These are phyloP conservation scores for Bufo bufo DNA, from an alignment of 2,113 vertebrate species.

Conservation along the genomic window DNA sequence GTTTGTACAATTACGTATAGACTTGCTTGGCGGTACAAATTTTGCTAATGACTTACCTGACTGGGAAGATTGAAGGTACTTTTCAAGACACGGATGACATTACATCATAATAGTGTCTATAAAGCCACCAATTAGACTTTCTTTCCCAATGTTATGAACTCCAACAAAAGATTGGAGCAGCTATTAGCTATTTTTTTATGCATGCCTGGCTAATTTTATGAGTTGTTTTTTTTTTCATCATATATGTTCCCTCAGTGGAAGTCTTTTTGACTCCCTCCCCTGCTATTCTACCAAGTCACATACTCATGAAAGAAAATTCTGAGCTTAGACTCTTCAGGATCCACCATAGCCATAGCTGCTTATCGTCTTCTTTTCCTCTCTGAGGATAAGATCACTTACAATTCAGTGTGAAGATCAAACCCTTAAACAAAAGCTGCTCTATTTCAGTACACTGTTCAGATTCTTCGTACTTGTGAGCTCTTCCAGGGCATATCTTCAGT, in stretches of 20 bases:
- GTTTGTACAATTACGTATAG: not conserved
- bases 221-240: constrained; percentile 38
- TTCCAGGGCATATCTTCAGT: constrained; percentile 22
- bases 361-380: constrained; percentile 28
- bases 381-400: constrained; percentile 54
- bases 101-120: not conserved
- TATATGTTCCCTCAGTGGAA: constrained; percentile 17
- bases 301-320: constrained; percentile 55
- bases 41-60: not conserved
- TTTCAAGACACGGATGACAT: constrained; percentile 4
- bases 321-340: constrained; percentile 36
- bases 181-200: constrained; percentile 32
- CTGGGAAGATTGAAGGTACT: not conserved
- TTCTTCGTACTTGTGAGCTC: constrained; percentile 25
- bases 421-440: constrained; percentile 50
- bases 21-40: not conserved
- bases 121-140: not conserved
- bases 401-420: constrained; percentile 57
- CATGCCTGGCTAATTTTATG: constrained; percentile 44
- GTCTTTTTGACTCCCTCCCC: constrained; percentile 37
- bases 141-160: constrained; percentile 1
- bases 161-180: constrained; percentile 34
- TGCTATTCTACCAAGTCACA: constrained; percentile 51
- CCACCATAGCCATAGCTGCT: constrained; percentile 34
- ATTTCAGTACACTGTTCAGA: constrained; percentile 33